Evolutionary conservation across 2,888 invertebrate species (phyloP), one percentile per base, ranked within the genome.

Genomic region (Lobophora halterata): DNA sequence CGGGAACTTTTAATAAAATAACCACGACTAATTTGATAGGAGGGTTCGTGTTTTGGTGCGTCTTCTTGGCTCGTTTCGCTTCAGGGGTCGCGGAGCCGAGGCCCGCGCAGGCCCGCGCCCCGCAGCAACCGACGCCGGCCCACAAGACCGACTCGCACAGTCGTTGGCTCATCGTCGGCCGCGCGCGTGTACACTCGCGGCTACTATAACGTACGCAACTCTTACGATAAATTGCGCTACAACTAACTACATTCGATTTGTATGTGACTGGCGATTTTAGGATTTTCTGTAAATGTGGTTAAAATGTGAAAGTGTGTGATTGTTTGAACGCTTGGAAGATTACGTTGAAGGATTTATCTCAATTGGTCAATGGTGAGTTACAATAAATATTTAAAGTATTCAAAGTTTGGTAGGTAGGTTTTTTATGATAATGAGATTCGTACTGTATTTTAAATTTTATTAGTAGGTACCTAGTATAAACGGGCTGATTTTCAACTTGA

Each of bases 291-390:
- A 35, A 26, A 44, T 49, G 52, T 55, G 55, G 54, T 47, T 39
- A 46, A 47, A 50, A 54, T 53, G 61, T 61, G 55, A 53, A 49
- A 50, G 51, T 61, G 55, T 51, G 52, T 49, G 44, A 39, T 44
- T 55, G 37, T 44, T n/a, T 53, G 44, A 43, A 52, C 43, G 40
- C 36, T 46, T 7, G 16, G 13, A n/a, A n/a, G n/a, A n/a, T n/a
- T n/a, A n/a, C n/a, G 37, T 46, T 45, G 51, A 48, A 56, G 52
- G 49, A 47, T 61, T 43, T 49, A 35, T 21, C 29, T 37, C 28
- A 31, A 28, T 6, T 24, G 29, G 30, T 38, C 54, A 44, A 45
- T 46, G 52, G 65, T 65, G 35, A 61, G 65, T 53, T 11, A 27
- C n/a, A n/a, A n/a, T 24, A 28, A n/a, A 25, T 5, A 5, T 4